A percentile compares a stretch with the other conserved stretches of the same genome.
Conservation (phyloP, 2,113 vertebrate species). For the Spermophilus dauricus region DNA sequence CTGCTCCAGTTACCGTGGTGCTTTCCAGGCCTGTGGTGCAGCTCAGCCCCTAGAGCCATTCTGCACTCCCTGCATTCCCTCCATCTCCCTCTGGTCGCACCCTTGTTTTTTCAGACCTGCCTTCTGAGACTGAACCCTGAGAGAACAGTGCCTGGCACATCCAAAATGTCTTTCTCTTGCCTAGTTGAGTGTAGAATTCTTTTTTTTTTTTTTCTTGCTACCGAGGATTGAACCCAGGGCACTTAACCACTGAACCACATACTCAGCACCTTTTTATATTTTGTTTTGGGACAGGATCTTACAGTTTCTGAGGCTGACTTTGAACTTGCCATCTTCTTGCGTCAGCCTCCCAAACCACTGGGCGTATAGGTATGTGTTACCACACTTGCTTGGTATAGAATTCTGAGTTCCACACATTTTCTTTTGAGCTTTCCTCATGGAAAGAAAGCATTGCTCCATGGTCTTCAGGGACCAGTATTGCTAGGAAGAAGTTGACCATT, state of each 20-base stretch:
- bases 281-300: too few relatives aligned
- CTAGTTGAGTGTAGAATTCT: background rate
- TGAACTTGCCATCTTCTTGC: too few relatives aligned
- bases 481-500: background rate
- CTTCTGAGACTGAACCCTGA: background rate
- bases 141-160: background rate
- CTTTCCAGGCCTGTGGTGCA: background rate
- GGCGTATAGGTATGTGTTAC: too few relatives aligned
- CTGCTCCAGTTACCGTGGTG: background rate
- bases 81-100: background rate
- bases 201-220: background rate
- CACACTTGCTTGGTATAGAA: background rate
- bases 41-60: fast-evolving
- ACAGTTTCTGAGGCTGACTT: too few relatives aligned
- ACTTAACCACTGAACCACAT: too few relatives aligned
- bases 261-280: too few relatives aligned
- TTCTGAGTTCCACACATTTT: background rate
- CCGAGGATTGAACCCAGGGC: too few relatives aligned
- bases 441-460: background rate
- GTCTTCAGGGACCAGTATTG: background rate
- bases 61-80: background rate
- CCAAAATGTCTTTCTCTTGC: background rate
- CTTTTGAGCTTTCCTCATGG: background rate
- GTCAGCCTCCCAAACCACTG: too few relatives aligned
- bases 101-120: background rate